These are phyloP conservation scores for Motacilla alba DNA, from an alignment of 2,113 vertebrate genomes.

Conservation along the genomic window DNA sequence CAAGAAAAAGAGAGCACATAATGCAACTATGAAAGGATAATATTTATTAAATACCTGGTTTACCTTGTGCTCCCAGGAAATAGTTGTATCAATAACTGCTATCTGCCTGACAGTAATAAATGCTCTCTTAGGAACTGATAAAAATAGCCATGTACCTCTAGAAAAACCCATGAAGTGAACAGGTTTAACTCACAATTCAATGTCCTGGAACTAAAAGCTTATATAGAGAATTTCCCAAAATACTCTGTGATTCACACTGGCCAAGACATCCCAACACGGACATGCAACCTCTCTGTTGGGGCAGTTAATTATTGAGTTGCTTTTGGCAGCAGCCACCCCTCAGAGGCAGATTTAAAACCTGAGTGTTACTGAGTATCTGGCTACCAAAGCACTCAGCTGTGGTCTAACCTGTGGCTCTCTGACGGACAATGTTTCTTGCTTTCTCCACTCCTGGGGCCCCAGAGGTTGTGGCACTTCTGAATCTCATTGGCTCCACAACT, in stretches of 20 bases:
- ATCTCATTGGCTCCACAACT: conserved; percentile 90
- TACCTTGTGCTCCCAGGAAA: background rate
- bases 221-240: background rate
- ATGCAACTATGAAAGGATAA: background rate
- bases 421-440: conserved; percentile 89
- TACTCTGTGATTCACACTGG: background rate
- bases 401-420: conserved; percentile 89
- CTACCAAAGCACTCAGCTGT: background rate
- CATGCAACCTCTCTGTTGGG: accelerated
- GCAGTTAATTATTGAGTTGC: background rate
- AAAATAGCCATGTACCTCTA: background rate
- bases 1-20: background rate
- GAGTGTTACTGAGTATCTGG: background rate
- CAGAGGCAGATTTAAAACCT: background rate
- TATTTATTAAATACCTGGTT: background rate
- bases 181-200: background rate
- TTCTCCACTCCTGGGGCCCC: conserved; percentile 94
- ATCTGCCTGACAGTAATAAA: background rate
- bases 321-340: background rate
- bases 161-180: accelerated
- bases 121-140: background rate
- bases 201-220: background rate
- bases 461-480: conserved; percentile 94
- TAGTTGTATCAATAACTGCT: accelerated
- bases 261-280: background rate